Conservation (phyloP, 2,113 vertebrate species). For the Corythoichthys intestinalis region DNA sequence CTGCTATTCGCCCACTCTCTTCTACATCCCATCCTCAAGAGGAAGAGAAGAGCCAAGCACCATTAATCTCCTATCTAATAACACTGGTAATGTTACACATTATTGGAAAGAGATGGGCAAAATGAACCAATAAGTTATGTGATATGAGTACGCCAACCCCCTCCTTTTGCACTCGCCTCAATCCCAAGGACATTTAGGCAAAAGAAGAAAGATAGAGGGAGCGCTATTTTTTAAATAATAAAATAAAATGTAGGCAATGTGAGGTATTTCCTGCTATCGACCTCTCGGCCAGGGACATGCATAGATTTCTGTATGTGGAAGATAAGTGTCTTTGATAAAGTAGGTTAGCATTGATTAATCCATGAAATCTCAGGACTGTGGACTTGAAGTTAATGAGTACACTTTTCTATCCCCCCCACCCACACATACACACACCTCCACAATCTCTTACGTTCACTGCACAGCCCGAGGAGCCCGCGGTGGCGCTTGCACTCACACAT, state of each 20-base stretch:
- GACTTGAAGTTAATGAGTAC: slow-evolving; percentile 76
- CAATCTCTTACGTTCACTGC: slow-evolving; percentile 62
- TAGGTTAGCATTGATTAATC: slow-evolving; percentile 83
- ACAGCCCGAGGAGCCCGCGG: slow-evolving; percentile 39
- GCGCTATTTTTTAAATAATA: slow-evolving; percentile 28
- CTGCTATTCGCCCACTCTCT: slow-evolving; percentile 51
- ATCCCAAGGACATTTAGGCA: slow-evolving; percentile 65
- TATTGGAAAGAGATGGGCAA: slow-evolving; percentile 71
- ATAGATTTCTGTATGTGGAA: slow-evolving; percentile 77
- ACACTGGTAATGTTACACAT: slow-evolving; percentile 73
- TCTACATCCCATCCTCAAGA: slow-evolving; percentile 48
- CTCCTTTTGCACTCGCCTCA: slow-evolving; percentile 37
- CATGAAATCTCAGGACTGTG: slow-evolving; percentile 73
- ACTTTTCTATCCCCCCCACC: slow-evolving; percentile 69
- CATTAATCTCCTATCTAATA: slow-evolving; percentile 72
- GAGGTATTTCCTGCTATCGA: slow-evolving; percentile 77
- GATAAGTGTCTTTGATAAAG: slow-evolving; percentile 83
- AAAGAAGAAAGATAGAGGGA: slow-evolving; percentile 42
- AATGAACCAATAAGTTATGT: slow-evolving; percentile 71
- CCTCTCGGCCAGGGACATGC: slow-evolving; percentile 68
- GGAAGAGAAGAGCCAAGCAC: slow-evolving; percentile 62
- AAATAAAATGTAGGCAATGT: slow-evolving; percentile 61
- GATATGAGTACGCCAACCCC: slow-evolving; percentile 57
- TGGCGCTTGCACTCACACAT: background rate
- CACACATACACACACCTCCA: slow-evolving; percentile 45